Base-by-base conservation (phyloP, 64 coral and sea anemone genomes). In the Hydrozoanthus tunicans region DNA sequence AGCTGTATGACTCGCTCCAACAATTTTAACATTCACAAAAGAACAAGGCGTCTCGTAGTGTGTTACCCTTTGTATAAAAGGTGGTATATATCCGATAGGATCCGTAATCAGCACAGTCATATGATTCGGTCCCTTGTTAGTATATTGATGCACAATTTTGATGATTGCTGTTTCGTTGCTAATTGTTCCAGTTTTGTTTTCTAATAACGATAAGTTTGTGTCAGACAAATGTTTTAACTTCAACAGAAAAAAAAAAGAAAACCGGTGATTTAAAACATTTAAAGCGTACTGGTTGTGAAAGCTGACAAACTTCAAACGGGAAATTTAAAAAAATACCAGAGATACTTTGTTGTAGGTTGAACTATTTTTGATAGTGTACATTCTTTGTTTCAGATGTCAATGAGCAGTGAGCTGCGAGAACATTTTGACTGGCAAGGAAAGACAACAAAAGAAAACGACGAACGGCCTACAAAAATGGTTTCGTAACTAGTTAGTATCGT, bases 11-110 rank as follows among this genome's bases (percentile, higher is more conserved):
- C 77, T 77, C 5, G 71, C 91, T 4, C 85, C 94, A 20, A 89
- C 53, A 53, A 95, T 79, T 61, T 86, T 62, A 51, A 92, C 17
- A 10, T 79, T 70, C 15, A 81, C 62, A 32, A 96, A 73, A 15
- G 62, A 66, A 63, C 94, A 96, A 52, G 56, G 74, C 1, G 56
- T 59, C 7, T 85, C 63, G 52, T 51, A 64, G 13, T 53, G 56
- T 53, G 56, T 72, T 17, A 91, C 52, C 15, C 75, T 32, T 2
- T 63, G 73, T 51, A 76, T 62, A 8, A 93, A 78, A 58, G 89
- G 59, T 7, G 51, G 62, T 2, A 32, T 59, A 4, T 74, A 23
- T 73, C 91, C 75, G 6, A 66, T 66, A 10, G 85, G 57, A 56
- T 59, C 91, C 9, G 58, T 86, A 6, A 85, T 70, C n/a, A 73